Evolutionary conservation across 1,140 invertebrate genomes (phyloP).

Genomic region (Drosophila ercepeae): DNA sequence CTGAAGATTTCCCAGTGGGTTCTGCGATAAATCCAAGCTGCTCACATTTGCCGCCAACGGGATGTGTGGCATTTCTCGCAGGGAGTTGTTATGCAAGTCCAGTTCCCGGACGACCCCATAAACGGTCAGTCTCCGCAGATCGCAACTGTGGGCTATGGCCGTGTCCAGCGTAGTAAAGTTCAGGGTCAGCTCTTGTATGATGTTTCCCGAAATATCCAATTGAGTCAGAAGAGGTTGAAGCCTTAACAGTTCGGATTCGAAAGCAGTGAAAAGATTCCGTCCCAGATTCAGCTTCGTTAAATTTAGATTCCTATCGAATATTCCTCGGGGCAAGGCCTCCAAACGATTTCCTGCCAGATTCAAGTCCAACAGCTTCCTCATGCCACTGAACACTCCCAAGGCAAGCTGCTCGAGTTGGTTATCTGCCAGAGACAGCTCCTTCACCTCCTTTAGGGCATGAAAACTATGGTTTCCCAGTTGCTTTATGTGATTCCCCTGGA

Average conservation of each 20-base stretch:
- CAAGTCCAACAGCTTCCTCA: conserved; percentile 70
- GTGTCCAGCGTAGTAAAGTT: conserved; percentile 65
- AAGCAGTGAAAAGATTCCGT: conserved; percentile 60
- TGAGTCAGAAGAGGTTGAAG: conserved; percentile 49
- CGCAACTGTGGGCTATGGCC: conserved; percentile 61
- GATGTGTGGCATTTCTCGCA: conserved; percentile 73
- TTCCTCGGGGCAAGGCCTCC: conserved; percentile 56
- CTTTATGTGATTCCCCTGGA: conserved; percentile 61
- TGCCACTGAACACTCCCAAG: conserved; percentile 50
- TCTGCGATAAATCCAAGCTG: conserved; percentile 69
- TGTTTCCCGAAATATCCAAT: conserved; percentile 74
- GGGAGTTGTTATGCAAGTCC: conserved; percentile 77
- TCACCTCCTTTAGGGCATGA: conserved; percentile 72
- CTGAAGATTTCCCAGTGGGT: conserved; percentile 71
- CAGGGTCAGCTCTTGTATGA: conserved; percentile 70
- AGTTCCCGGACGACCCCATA: conserved; percentile 63
- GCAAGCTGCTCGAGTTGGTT: conserved; percentile 69
- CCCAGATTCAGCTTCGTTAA: conserved; percentile 64
- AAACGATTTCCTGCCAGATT: conserved; percentile 73
- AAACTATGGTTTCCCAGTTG: conserved; percentile 69
- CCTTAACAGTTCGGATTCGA: conserved; percentile 75
- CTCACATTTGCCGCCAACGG: conserved; percentile 69
- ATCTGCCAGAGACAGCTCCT: conserved; percentile 62
- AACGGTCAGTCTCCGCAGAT: conserved; percentile 65
- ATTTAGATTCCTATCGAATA: conserved; percentile 74